Evolutionary conservation across 2,888 invertebrate genomes (phyloP), one percentile per base, ranked within the genome.

Genomic region (Acanthosoma haemorrhoidale): DNA sequence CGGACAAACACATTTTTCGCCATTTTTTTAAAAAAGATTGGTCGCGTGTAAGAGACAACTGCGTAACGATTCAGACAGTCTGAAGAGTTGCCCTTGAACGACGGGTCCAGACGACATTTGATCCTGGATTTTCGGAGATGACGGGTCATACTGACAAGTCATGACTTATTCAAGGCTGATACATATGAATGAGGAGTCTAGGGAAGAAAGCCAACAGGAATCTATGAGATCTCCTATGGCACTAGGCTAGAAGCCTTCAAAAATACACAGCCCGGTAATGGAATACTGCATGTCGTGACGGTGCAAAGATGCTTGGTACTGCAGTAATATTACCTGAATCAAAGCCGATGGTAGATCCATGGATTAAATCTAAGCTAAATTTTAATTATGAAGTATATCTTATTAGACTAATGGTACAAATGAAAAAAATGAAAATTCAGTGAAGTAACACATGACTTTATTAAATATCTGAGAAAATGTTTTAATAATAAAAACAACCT

Each of bases 141-240:
- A 60, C 34, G 21, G 61, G 61, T 61, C 61, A 61, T 61, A 38
- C 32, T 9, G 18, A 18, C 51, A 25, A 5, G 38, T 61, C 61
- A 61, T 61, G 61, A 18, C n/a, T 61, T 61, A 61, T 61, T 61
- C 61, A 61, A 34, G 15, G 18, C 61, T 61, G n/a, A 13, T 61
- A 21, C 61, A 61, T 61, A 61, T 61, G 61, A 61, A 61, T 61
- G 61, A 61, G 61, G 36, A 36, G 61, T 61, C 61, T 61, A 61
- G 61, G 51, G 29, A 25, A 61, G 61, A 61, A 61, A 61, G 61
- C 61, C 61, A 36, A 38, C 61, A 34, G 16, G 29, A 25, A 51
- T 51, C 51, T 51, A 51, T 25, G 25, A 51, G 21, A 51, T 51
- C 5, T n/a, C n/a, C n/a, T n/a, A n/a, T n/a, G n/a, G n/a, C n/a